These are phyloP conservation scores for Ammodramus savannarum DNA, from an alignment of 2,113 vertebrate genomes.

Conservation along the genomic window DNA sequence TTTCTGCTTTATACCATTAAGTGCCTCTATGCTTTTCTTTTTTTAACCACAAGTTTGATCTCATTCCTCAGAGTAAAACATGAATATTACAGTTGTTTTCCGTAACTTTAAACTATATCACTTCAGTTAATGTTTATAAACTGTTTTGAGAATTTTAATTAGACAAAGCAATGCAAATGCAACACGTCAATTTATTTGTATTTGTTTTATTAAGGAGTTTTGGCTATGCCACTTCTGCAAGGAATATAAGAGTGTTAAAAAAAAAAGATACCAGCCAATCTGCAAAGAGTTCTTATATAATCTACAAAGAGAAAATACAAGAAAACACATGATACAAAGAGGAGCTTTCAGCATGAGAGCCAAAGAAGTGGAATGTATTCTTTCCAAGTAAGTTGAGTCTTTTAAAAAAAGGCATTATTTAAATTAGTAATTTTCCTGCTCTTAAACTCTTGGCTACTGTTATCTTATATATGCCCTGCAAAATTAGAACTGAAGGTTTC, in stretches of 20 bases:
- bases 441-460: background rate
- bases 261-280: background rate
- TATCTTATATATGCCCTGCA: background rate
- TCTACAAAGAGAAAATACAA: background rate
- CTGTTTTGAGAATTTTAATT: background rate
- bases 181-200: background rate
- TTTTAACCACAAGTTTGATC: background rate
- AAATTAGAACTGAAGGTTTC: background rate
- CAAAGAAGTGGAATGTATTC: background rate
- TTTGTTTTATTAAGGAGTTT: background rate
- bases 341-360: background rate
- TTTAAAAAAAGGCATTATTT: background rate
- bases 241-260: background rate
- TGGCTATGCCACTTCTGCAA: background rate
- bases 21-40: background rate
- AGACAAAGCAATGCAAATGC: background rate
- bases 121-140: background rate
- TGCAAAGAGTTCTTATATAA: background rate
- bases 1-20: background rate
- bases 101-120: background rate
- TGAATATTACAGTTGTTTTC: background rate
- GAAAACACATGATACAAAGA: background rate
- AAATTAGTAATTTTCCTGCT: background rate
- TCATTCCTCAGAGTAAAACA: background rate
- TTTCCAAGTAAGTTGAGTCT: background rate